Evolutionary conservation across 2,113 vertebrate species (phyloP).

Genomic region (Syngnathus typhle): DNA sequence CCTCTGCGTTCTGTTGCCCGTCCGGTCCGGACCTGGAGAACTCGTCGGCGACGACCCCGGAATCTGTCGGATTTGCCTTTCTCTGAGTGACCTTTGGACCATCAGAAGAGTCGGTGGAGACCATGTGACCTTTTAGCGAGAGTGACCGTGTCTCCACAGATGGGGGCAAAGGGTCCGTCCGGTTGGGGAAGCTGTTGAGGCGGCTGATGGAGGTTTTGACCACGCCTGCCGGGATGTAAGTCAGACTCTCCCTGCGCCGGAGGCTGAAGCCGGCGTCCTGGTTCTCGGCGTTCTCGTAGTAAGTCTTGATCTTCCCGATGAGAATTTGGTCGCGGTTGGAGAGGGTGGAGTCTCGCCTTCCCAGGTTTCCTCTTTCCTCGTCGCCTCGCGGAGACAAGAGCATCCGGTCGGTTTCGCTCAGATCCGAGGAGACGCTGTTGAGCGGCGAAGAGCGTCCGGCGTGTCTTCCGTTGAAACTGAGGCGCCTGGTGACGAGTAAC

Average conservation of each 20-base stretch:
- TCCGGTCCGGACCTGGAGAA: slow-evolving; percentile 16
- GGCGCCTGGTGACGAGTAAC: slow-evolving; percentile 61
- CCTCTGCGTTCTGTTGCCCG: slow-evolving; percentile 35
- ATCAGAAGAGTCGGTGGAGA: slow-evolving; percentile 21
- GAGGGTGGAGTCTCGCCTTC: slow-evolving; percentile 71
- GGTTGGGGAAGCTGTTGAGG: slow-evolving; percentile 72
- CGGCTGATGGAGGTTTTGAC: slow-evolving; percentile 81
- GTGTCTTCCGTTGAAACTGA: slow-evolving; percentile 57
- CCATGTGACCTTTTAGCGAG: not conserved
- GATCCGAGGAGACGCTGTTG: slow-evolving; percentile 24
- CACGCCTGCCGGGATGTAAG: slow-evolving; percentile 85
- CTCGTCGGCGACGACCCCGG: slow-evolving; percentile 2
- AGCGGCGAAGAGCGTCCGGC: slow-evolving; percentile 13
- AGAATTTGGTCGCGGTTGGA: slow-evolving; percentile 80
- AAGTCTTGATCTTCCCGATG: slow-evolving; percentile 84
- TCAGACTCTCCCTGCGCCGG: slow-evolving; percentile 85
- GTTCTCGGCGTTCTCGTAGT: slow-evolving; percentile 80
- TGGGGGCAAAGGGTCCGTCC: not conserved
- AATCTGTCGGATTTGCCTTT: slow-evolving; percentile 14
- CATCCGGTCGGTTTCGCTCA: slow-evolving; percentile 27
- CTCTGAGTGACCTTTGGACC: slow-evolving; percentile 18
- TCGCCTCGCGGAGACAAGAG: slow-evolving; percentile 49
- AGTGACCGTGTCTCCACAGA: not conserved
- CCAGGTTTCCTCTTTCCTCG: slow-evolving; percentile 21
- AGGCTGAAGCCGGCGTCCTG: slow-evolving; percentile 73